Base-by-base conservation (phyloP, 2,888 invertebrate species). In the Agrilus mali region DNA sequence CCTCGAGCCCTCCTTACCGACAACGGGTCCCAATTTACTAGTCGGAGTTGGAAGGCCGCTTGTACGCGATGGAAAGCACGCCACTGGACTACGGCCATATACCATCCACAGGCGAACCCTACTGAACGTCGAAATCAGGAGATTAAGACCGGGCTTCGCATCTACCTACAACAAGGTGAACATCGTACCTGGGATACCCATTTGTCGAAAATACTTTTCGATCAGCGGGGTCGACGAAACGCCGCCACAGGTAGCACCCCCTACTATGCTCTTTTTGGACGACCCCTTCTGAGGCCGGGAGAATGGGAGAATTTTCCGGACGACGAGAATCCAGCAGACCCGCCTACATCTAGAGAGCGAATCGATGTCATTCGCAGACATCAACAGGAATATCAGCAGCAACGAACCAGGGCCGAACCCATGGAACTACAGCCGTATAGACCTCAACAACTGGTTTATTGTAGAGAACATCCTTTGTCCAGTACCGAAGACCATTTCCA, bases 21-120 rank as follows among this genome's bases (percentile, higher is more conserved):
- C 38, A 49, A 47, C 51, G 27, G 47, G 1, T 20, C 41, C 6
- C 40, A 44, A 20, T 44, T 40, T 47, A 31, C 36, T 33, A 7
- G 43, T 42, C 1, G 20, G 5, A 1, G 33, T 8, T 33, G 47
- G 49, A 17, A 20, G 10, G 52, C 52, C 1, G 44, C 54, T n/a
- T 38, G 17, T 22, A 22, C 20, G 7, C n/a, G 13, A 15, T 38
- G 38, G n/a, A 27, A 22, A 14, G 14, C 14, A 5, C 7, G 14
- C 1, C 17, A 17, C n/a, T 38, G 38, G 38, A 38, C 38, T n/a
- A 27, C 22, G 7, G 27, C 38, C 17, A 16, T 14, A 10, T 38
- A 38, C 10, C 38, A 38, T 27, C 38, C 38, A 5, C 38, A 27
- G 4, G 38, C 38, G 6, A 38, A 38, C 27, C 38, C 38, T 27